phyloP scores from a whole-genome alignment of 2,888 invertebrate genomes.

The Adineta ricciae region DNA sequence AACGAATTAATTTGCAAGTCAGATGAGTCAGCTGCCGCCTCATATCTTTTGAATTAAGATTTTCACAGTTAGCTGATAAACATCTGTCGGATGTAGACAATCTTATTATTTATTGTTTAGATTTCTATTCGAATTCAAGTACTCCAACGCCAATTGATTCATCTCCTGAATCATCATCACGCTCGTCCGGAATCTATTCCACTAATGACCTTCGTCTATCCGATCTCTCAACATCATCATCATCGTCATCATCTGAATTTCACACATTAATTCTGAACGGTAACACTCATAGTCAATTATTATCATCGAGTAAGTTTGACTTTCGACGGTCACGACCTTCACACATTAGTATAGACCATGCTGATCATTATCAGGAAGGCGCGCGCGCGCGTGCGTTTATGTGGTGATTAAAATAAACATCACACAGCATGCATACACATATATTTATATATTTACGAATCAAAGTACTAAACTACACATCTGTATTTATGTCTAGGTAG shows the following conservation, averaged over 20 bases:
- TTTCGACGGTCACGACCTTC: neutral
- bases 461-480: neutral
- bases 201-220: neutral
- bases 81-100: neutral
- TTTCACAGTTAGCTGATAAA: neutral
- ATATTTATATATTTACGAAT: neutral
- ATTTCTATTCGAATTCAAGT: neutral
- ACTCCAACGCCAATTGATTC: neutral
- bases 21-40: neutral
- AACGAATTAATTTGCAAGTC: neutral
- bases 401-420: neutral
- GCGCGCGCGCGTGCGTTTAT: neutral
- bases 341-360: neutral
- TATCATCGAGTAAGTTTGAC: neutral
- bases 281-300: neutral
- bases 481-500: neutral
- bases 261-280: neutral
- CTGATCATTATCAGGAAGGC: neutral
- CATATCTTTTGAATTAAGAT: neutral
- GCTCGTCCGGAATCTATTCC: conserved; percentile 11
- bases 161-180: neutral
- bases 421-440: neutral
- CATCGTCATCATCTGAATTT: neutral
- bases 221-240: neutral
- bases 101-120: neutral